Conservation (phyloP, 2,113 vertebrate species). For the Cyanocitta stelleri region DNA sequence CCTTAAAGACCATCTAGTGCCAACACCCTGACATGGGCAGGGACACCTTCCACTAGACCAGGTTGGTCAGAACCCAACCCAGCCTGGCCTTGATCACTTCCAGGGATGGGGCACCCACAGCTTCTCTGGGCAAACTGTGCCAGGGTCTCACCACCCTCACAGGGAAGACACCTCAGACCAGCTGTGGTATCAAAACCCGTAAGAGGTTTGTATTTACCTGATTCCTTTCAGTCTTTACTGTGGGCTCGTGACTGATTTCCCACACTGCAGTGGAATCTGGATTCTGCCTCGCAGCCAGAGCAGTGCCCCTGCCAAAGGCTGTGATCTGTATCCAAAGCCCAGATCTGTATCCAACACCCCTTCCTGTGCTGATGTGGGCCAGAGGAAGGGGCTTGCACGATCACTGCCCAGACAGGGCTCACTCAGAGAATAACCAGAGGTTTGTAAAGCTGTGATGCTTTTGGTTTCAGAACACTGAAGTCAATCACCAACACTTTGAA, state of each 20-base stretch:
- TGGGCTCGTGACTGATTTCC: neutral
- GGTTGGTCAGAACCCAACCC: neutral
- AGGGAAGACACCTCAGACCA: neutral
- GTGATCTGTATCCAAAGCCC: neutral
- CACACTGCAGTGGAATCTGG: neutral
- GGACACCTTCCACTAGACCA: neutral
- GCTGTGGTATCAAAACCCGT: neutral
- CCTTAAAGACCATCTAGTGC: neutral
- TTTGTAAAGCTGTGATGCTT: neutral
- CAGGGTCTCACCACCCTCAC: neutral
- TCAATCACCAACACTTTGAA: neutral
- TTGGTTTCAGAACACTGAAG: neutral
- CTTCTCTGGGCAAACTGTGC: neutral
- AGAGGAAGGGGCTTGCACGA: neutral
- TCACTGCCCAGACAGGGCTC: neutral
- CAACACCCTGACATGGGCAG: neutral
- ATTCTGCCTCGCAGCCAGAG: neutral
- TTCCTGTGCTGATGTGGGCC: neutral
- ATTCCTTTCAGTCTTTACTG: neutral
- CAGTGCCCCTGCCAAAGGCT: neutral
- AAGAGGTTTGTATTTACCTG: neutral
- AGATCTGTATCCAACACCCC: rapidly evolving
- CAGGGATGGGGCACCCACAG: neutral
- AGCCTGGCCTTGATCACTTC: too few relatives aligned
- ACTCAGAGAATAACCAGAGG: neutral